phyloP scores from a whole-genome alignment of 2,113 vertebrate species.

The Eleginops maclovinus region DNA sequence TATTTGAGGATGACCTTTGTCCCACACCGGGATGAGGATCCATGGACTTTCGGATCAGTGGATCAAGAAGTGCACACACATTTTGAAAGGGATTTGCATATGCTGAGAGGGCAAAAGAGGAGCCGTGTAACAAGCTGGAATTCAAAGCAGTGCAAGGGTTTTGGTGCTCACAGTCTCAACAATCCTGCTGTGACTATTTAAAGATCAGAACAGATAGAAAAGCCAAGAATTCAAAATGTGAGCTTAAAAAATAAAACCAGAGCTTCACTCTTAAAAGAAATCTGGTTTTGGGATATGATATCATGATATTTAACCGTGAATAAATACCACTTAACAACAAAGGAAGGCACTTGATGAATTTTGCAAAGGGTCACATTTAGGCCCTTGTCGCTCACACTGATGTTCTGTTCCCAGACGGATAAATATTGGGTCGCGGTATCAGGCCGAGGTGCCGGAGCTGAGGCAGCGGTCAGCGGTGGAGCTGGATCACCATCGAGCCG shows the following conservation, averaged over 20 bases:
- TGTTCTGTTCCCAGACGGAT: conserved; percentile 87
- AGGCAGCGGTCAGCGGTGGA: conserved; percentile 86
- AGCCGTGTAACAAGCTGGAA: background rate
- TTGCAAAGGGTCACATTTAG: background rate
- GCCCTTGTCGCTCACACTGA: background rate
- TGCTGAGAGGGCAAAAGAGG: conserved; percentile 17
- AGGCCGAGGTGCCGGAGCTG: conserved; percentile 93
- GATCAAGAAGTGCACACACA: conserved; percentile 2
- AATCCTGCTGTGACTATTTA: conserved; percentile 39
- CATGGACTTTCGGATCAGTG: conserved; percentile 5
- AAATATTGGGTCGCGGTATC: conserved; percentile 95
- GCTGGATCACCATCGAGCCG: conserved; percentile 89
- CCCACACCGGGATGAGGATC: background rate
- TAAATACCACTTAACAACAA: background rate
- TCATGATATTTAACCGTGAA: background rate
- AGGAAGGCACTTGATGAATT: background rate
- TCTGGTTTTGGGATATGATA: background rate
- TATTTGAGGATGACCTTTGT: conserved; percentile 12
- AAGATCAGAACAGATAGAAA: conserved; percentile 23
- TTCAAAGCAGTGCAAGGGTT: conserved; percentile 8
- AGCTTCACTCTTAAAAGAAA: background rate
- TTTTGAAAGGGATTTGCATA: conserved; percentile 6
- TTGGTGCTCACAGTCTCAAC: conserved; percentile 3
- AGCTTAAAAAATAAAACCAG: conserved; percentile 1
- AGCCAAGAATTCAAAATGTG: conserved; percentile 29